Conservation (phyloP, 2,888 invertebrate species). For the Drosophila barbarae region DNA sequence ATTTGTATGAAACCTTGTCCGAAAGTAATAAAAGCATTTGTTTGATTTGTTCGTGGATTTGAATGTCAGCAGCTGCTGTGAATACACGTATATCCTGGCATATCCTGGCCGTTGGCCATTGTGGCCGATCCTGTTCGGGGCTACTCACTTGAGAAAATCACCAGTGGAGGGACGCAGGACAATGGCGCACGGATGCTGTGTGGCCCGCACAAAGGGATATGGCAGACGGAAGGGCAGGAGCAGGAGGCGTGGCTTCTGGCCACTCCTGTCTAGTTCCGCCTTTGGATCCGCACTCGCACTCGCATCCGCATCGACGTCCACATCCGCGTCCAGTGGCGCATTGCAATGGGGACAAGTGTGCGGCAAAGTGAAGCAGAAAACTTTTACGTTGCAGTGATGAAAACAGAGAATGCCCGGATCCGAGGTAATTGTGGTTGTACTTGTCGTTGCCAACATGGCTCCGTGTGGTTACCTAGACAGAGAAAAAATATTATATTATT, state of each 20-base stretch:
- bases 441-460: slow-evolving; percentile 66
- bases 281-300: slow-evolving; percentile 17
- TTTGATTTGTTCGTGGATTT: slow-evolving; percentile 24
- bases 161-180: slow-evolving; percentile 93
- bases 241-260: slow-evolving; percentile 81
- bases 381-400: slow-evolving; percentile 91
- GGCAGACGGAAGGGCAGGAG: slow-evolving; percentile 92
- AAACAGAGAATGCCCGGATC: slow-evolving; percentile 93
- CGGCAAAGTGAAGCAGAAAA: slow-evolving; percentile 90
- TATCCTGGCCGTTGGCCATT: slow-evolving; percentile 1
- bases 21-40: slow-evolving; percentile 19
- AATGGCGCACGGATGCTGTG: slow-evolving; percentile 89
- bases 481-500: neutral
- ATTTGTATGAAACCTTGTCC: slow-evolving; percentile 2
- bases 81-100: slow-evolving; percentile 7
- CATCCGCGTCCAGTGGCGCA: slow-evolving; percentile 81
- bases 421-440: slow-evolving; percentile 79
- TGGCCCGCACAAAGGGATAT: slow-evolving; percentile 91
- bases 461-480: slow-evolving; percentile 14
- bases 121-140: slow-evolving; percentile 4
- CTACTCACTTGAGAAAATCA: slow-evolving; percentile 91
- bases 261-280: slow-evolving; percentile 31
- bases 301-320: slow-evolving; percentile 40
- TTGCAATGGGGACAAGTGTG: slow-evolving; percentile 89
- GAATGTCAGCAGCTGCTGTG: slow-evolving; percentile 13